Conservation (phyloP, 2,797 vertebrate genomes). For the Dendrocincla tyrannina region DNA sequence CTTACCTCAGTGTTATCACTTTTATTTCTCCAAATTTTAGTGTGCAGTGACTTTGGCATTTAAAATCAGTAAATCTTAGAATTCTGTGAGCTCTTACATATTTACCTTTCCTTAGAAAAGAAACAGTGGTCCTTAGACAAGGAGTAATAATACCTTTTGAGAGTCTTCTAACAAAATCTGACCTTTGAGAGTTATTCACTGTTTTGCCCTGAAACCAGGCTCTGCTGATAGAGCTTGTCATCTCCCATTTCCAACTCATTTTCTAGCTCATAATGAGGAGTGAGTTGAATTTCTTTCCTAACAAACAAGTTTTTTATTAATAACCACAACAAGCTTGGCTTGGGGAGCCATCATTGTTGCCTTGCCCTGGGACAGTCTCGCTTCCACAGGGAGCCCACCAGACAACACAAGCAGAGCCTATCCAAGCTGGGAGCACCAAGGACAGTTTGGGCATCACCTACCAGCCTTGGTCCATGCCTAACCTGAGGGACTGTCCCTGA, state of each 20-base stretch:
- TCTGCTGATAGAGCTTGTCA: not conserved
- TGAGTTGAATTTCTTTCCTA: fast-evolving
- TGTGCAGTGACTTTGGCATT: not conserved
- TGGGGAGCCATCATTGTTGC: not conserved
- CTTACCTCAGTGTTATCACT: not conserved
- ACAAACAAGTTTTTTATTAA: not conserved
- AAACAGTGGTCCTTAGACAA: not conserved
- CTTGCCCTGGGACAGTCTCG: fast-evolving
- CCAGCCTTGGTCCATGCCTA: fast-evolving
- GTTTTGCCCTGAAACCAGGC: not conserved
- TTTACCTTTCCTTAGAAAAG: not conserved
- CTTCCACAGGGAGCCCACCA: not conserved
- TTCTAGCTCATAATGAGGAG: not conserved
- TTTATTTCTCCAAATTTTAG: not conserved
- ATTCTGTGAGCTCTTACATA: fast-evolving
- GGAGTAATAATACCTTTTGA: not conserved
- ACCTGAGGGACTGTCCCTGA: not conserved
- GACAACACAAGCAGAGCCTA: fast-evolving
- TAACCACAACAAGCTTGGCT: not conserved
- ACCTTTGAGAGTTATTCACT: not conserved
- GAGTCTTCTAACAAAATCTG: not conserved
- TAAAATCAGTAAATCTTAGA: not conserved
- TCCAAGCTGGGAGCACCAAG: fast-evolving
- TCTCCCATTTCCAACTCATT: not conserved
- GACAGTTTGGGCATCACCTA: not conserved